A percentile compares a stretch with the other conserved stretches of the same genome.
These are phyloP conservation scores for Pollicipes pollicipes DNA, from an alignment of 1,140 invertebrate genomes.

Conservation along the genomic window DNA sequence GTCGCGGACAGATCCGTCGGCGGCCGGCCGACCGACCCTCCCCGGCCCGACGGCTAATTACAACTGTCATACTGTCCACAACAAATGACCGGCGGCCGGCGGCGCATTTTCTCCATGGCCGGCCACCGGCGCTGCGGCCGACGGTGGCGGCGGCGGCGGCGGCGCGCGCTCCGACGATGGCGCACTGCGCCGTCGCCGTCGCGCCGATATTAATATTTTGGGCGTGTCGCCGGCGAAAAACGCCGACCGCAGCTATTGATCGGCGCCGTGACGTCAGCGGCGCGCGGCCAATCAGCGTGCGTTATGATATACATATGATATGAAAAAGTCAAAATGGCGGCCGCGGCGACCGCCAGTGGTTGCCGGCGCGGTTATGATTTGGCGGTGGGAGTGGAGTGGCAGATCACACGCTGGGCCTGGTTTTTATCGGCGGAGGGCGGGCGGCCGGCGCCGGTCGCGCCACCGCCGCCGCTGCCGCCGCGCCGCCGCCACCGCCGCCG, in stretches of 20 bases:
- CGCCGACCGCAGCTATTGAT: slow-evolving; percentile 1
- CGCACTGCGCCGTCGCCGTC: too few relatives aligned
- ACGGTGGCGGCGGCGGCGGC: too few relatives aligned
- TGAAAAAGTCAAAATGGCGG: neutral
- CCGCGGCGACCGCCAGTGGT: neutral
- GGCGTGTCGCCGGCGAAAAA: neutral
- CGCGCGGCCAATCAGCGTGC: neutral
- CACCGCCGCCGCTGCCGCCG: too few relatives aligned
- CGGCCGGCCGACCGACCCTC: too few relatives aligned
- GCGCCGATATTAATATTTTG: neutral
- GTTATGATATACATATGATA: neutral
- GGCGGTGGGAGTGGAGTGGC: too few relatives aligned
- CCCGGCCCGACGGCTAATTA: neutral
- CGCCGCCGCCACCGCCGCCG: too few relatives aligned
- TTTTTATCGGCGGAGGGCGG: neutral
- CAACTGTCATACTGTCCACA: neutral
- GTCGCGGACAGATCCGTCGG: neutral
- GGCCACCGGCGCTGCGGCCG: too few relatives aligned
- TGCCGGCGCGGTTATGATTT: neutral
- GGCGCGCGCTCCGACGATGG: too few relatives aligned
- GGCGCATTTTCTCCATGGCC: neutral
- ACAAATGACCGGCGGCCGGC: neutral
- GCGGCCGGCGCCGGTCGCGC: too few relatives aligned
- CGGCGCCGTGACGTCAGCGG: neutral
- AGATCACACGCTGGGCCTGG: neutral